Base-by-base conservation (phyloP, 2,113 vertebrate genomes). In the Gymnogyps californianus region DNA sequence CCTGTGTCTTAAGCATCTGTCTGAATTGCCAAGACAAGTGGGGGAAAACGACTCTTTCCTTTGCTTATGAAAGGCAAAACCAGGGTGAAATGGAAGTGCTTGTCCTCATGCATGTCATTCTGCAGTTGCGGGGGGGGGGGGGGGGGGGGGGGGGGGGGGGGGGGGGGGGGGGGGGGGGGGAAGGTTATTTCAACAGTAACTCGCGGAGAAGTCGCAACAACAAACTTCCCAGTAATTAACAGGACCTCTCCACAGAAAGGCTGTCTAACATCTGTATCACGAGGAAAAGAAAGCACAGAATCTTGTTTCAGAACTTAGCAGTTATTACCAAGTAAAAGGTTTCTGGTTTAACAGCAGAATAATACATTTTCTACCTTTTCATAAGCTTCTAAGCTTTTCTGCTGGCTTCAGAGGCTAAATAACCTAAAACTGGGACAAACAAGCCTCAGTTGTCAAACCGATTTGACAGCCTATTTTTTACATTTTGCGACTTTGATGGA, bases 1-100 rank as follows among this genome's bases (percentile, higher is more conserved):
- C 97, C 97, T 93, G 87, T 75, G 96, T 97, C 96, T 96, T 86
- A 89, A 93, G 94, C 92, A 93, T 98, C 95, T 96, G 97, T 95
- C 87, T 97, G 93, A 98, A 96, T 70, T 97, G 93, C 83, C 92
- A 94, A 94, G 95, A 83, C 52, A 83, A 96, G 65, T 29, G 51
- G 75, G 89, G 92, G 72, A 95, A 97, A 95, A 97, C 4, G 10
- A 84, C 79, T 71, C 93, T 95, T 97, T 79, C 58, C 80, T 65
- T 89, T 90, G 49, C 84, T 87, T 77, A 49, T 10, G 34, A 87
- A 77, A 1, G 11, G 70, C 10, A 31, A 91, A 92, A 89, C 4
- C 36, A 65, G 69, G 49, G 66, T 49, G 40, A 76, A 81, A 94
- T 16, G 47, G 51, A 95, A 74, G 78, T 7, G 54, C 52, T 29